Base-by-base conservation (phyloP, 2,113 vertebrate genomes). In the Trachemys scripta region DNA sequence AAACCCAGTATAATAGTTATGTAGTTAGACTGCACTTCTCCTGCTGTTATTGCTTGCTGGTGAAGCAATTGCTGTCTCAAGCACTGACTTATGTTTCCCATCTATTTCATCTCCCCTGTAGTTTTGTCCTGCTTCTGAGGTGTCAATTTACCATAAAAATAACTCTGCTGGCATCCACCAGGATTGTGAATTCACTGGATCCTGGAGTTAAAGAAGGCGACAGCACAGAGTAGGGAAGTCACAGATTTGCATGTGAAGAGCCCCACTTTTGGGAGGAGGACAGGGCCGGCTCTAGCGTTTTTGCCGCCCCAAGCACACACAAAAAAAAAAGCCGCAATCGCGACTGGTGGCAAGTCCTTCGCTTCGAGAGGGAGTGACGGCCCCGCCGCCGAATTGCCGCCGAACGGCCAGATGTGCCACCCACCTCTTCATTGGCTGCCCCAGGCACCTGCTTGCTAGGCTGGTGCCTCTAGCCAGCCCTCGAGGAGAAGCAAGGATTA, bases 101-200 rank as follows among this genome's bases (percentile, higher is more conserved):
- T 84, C 92, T 95, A 89, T 96, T 97, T 97, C 92, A 95, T 92
- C 94, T 94, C 93, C 91, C 84, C 84, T 88, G 69, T 31, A 87
- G 88, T 93, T 95, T 96, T 96, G 97, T 95, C 96, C 94, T 97
- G 45, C 95, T 98, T 97, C 96, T 91, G 78, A 90, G 92, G 94
- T 96, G 89, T 98, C 97, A 88, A 85, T 97, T 98, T 98, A 97
- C 97, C 95, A 97, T 94, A 98, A 97, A 98, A 98, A 98, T 98
- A 98, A 98, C 98, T 97, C 95, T 98, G 97, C 80, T 93, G 97
- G 96, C 95, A 96, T 80, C 89, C 92, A 75, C 75, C 87, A 96
- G 31, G 76, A 85, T 57, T 2, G 88, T 93, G 96, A 97, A 94
- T 95, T 95, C 92, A 92, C 92, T 92, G 92, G 95, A 90, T 7